Base-by-base conservation (phyloP, 2,888 invertebrate genomes). In the Tridacna gigas region DNA sequence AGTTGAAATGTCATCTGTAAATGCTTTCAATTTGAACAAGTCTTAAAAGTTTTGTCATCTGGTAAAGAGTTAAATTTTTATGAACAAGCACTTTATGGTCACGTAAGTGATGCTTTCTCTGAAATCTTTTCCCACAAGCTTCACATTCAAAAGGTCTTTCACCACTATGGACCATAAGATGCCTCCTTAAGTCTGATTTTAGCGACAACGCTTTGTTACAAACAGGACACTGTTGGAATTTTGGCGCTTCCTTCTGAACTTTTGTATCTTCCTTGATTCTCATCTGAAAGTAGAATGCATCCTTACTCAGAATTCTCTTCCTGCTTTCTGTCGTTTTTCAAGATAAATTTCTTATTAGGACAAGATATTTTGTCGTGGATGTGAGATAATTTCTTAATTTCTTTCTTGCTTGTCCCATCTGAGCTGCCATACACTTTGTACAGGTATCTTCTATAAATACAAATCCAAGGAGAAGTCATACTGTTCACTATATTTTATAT, bases 121-220 rank as follows among this genome's bases (percentile, higher is more conserved):
- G 12, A 51, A 71, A 71, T n/a, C 22, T 22, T 51, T 45, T 37
- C 20, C 75, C 75, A 63, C 75, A 75, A 18, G 63, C 15, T 20
- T 47, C 63, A 75, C 75, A 75, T 15, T 28, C 26, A 25, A 63
- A 61, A 12, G 75, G 75, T 45, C 60, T 75, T 28, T 45, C 65
- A 37, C 63, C 75, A 47, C 63, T 63, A 26, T 75, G 75, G 12
- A 65, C 63, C 75, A 75, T 61, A 11, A 25, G 9, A 65, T 75
- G 75, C n/a, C 75, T 61, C 11, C 12, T 63, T 47, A 75, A 47
- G 48, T 63, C 22, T 18, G 37, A 15, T 47, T 63, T 75, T 20
- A 9, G 1, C 1, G 11, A 18, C n/a, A 67, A 45, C 7, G n/a
- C 20, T 20, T 67, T 45, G 4, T 37, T 15, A 45, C 67, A 67